Conservation (phyloP, 2,113 vertebrate genomes). For the Todiramphus saurophagus region DNA sequence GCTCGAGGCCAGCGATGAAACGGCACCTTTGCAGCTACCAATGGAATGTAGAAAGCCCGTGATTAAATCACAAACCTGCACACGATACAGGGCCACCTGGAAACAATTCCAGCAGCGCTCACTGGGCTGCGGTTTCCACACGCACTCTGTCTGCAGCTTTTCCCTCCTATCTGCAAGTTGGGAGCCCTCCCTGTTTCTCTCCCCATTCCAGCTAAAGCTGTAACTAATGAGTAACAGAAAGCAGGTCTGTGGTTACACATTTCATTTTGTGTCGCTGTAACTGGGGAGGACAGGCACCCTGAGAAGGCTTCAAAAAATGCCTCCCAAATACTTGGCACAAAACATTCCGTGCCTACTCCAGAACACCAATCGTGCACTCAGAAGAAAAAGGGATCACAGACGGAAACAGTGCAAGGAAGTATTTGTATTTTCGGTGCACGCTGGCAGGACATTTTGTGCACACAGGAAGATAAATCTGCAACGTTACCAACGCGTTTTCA, state of each 20-base stretch:
- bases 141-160: background rate
- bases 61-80: background rate
- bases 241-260: constrained; percentile 18
- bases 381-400: background rate
- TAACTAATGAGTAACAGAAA: constrained; percentile 19
- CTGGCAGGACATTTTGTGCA: background rate
- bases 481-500: background rate
- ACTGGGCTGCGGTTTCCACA: background rate
- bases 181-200: background rate
- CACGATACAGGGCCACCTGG: background rate
- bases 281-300: background rate
- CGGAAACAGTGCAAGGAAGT: background rate
- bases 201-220: constrained; percentile 15
- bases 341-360: background rate
- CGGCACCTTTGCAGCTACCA: background rate
- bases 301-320: background rate
- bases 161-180: background rate
- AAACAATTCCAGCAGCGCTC: background rate
- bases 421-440: background rate
- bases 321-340: background rate
- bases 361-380: background rate
- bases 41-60: background rate
- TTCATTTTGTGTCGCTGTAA: background rate
- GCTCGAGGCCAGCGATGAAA: background rate
- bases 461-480: background rate